These are phyloP conservation scores for Ceratitis capitata DNA, from an alignment of 1,140 invertebrate genomes.

Conservation along the genomic window DNA sequence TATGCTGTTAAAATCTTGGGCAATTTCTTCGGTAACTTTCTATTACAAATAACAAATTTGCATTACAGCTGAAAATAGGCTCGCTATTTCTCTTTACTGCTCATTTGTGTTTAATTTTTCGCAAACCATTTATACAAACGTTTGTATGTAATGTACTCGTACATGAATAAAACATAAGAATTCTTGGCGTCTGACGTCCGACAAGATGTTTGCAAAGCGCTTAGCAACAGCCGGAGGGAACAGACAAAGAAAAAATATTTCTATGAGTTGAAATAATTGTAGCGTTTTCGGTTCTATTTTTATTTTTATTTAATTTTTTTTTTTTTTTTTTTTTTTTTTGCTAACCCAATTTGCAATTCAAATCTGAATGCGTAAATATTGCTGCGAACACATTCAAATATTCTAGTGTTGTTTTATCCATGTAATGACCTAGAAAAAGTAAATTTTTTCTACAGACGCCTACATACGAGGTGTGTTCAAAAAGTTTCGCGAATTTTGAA, in stretches of 20 bases:
- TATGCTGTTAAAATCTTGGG: background rate
- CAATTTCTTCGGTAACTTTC: background rate
- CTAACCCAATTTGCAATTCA: no score
- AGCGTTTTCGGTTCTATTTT: background rate
- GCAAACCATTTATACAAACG: background rate
- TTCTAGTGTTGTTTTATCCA: background rate
- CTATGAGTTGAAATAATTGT: background rate
- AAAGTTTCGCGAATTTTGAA: no score
- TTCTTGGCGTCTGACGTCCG: background rate
- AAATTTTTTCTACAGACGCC: no score
- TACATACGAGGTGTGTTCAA: no score
- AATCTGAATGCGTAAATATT: no score
- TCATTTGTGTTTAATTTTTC: background rate
- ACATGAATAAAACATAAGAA: conserved; percentile 24
- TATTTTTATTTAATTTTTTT: background rate
- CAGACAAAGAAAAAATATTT: background rate
- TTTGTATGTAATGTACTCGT: no score
- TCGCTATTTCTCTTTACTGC: background rate
- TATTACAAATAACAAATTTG: background rate
- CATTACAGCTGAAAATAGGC: background rate
- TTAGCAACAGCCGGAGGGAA: conserved; percentile 1
- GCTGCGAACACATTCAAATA: no score
- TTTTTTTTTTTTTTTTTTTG: background rate
- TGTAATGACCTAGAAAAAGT: no score
- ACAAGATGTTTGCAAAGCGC: background rate